Conservation (phyloP, 2,797 vertebrate genomes). For the Malacoraja senta region DNA sequence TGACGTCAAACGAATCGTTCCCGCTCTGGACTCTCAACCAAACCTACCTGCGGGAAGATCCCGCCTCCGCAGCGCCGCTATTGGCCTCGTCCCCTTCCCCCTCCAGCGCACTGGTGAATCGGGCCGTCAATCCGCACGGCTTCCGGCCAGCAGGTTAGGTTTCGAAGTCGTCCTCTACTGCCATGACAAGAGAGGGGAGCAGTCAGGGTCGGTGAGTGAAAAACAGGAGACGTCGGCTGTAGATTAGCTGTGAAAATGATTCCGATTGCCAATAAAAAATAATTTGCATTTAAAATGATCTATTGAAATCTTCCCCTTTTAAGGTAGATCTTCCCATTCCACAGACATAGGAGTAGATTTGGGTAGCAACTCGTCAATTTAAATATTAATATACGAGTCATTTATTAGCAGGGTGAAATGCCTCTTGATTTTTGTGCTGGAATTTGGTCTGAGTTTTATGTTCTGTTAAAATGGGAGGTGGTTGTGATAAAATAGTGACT, state of each 20-base stretch:
- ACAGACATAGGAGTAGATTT: background rate
- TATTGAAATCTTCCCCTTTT: no score
- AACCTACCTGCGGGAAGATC: no score
- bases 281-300: background rate
- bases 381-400: background rate
- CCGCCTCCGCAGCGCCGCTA: background rate
- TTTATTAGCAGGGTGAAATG: background rate
- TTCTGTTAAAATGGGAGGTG: background rate
- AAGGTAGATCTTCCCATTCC: no score
- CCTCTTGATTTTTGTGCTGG: background rate
- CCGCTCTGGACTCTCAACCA: background rate
- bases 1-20: background rate
- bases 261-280: no score
- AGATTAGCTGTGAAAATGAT: background rate
- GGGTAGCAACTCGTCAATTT: background rate
- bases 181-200: background rate
- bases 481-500: background rate
- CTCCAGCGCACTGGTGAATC: background rate
- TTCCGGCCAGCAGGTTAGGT: background rate
- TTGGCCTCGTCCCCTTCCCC: background rate
- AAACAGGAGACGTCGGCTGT: no score
- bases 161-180: slow-evolving; percentile 1
- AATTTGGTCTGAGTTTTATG: background rate
- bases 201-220: background rate
- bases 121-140: background rate